Conservation (phyloP, 2,113 vertebrate species). For the Alaudala cheleensis region DNA sequence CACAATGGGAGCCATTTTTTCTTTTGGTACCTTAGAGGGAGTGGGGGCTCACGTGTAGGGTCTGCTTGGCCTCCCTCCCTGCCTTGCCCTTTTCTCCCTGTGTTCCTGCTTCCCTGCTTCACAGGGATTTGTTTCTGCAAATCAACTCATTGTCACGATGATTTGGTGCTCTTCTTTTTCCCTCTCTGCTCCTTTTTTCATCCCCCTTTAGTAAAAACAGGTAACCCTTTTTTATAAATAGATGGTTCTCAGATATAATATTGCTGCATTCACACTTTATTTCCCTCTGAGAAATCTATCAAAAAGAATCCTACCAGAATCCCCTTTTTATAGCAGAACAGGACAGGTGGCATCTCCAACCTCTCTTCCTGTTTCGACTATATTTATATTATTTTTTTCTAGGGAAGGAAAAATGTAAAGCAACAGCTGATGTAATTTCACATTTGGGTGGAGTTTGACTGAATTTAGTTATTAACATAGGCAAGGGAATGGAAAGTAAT, state of each 20-base stretch:
- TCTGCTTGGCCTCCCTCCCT: not conserved
- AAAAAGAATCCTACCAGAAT: not conserved
- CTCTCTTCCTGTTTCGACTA: not conserved
- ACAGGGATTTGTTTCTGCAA: not conserved
- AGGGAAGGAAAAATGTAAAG: not conserved
- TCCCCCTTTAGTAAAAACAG: not conserved
- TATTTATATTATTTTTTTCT: not conserved
- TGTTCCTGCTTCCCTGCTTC: not conserved
- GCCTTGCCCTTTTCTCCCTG: not conserved
- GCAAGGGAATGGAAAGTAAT: not conserved
- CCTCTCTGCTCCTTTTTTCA: not conserved
- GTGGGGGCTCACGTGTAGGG: too few relatives aligned
- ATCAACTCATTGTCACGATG: fast-evolving
- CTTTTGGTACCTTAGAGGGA: not conserved
- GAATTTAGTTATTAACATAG: not conserved
- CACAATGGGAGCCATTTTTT: not conserved
- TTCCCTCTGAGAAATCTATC: not conserved
- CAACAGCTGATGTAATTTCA: not conserved
- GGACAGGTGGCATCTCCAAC: too few relatives aligned
- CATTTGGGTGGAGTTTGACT: not conserved
- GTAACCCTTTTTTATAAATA: not conserved
- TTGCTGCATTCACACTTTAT: too few relatives aligned
- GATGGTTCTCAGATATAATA: not conserved
- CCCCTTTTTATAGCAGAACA: too few relatives aligned
- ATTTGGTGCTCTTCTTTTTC: not conserved